Evolutionary conservation across 2,888 invertebrate genomes (phyloP).

Genomic region (Axea sp.): DNA sequence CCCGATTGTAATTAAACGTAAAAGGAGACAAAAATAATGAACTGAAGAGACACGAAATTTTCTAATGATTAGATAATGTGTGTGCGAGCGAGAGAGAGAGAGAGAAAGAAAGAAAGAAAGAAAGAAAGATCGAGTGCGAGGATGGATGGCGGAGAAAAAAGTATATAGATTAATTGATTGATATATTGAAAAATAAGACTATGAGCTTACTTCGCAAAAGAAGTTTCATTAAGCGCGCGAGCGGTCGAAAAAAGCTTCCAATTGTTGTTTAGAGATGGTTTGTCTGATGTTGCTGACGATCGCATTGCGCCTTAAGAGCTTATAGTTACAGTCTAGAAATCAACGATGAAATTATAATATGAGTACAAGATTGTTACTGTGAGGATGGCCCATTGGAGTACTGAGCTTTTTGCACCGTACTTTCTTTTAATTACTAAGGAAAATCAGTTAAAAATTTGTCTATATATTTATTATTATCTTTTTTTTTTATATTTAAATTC

Average conservation of each 20-base stretch:
- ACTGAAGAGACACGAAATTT: conserved; percentile 50
- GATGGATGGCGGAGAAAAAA: conserved; percentile 6
- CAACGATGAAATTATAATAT: conserved; percentile 58
- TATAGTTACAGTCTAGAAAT: conserved; percentile 61
- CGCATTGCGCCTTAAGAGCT: conserved; percentile 62
- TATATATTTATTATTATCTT: too few relatives aligned
- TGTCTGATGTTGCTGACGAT: conserved; percentile 51
- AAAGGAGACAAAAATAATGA: conserved; percentile 36
- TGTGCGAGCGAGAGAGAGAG: conserved; percentile 1
- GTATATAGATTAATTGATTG: conserved; percentile 59
- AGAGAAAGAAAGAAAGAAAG: conserved; percentile 8
- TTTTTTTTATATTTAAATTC: too few relatives aligned
- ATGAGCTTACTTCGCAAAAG: conserved; percentile 60
- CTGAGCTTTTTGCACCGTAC: conserved; percentile 40
- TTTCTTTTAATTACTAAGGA: background rate
- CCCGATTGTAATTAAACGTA: conserved; percentile 58
- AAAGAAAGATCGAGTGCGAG: too few relatives aligned
- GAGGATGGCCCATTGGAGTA: conserved; percentile 48
- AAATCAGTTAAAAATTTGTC: too few relatives aligned
- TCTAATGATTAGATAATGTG: conserved; percentile 47
- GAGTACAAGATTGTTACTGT: conserved; percentile 63
- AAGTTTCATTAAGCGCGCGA: conserved; percentile 55
- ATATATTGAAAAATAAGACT: conserved; percentile 54
- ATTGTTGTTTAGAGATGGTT: conserved; percentile 55
- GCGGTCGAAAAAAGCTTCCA: conserved; percentile 54